phyloP scores from a whole-genome alignment of 2,888 invertebrate genomes.

The Mesochorus sp. region DNA sequence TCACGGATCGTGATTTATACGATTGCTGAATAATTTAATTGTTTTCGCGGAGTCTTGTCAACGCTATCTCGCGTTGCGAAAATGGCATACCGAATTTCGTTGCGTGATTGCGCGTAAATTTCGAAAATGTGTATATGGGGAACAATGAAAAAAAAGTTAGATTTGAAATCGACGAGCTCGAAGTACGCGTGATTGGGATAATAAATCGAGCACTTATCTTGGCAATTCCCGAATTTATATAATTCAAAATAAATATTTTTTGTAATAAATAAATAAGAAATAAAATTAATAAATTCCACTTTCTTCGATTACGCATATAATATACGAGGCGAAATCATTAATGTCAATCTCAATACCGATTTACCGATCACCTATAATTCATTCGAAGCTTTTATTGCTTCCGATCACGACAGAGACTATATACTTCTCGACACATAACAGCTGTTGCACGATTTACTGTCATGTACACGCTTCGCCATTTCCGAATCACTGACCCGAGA shows the following conservation, averaged over 20 bases:
- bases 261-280: background rate
- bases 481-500: slow-evolving; percentile 16
- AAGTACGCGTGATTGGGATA: no score
- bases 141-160: background rate
- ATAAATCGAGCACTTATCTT: no score
- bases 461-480: slow-evolving; percentile 34
- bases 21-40: slow-evolving; percentile 57
- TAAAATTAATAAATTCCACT: slow-evolving; percentile 36
- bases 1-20: slow-evolving; percentile 52
- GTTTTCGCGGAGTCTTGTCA: slow-evolving; percentile 53
- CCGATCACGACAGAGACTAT: slow-evolving; percentile 43
- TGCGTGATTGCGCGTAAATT: slow-evolving; percentile 7
- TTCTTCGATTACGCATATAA: slow-evolving; percentile 24
- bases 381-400: slow-evolving; percentile 49
- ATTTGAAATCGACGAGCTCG: no score
- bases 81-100: background rate
- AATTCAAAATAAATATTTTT: background rate
- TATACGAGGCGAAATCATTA: slow-evolving; percentile 26
- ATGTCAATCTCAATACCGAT: slow-evolving; percentile 51
- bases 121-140: background rate
- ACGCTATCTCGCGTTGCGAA: slow-evolving; percentile 47
- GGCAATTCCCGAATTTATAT: no score
- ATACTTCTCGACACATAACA: slow-evolving; percentile 22
- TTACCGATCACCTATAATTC: slow-evolving; percentile 29
- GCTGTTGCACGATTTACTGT: slow-evolving; percentile 36